Percentiles rank a stretch among this genome's conserved stretches.
Conservation (phyloP, 2,797 vertebrate genomes). For the Chlorospingus semifuscus region DNA sequence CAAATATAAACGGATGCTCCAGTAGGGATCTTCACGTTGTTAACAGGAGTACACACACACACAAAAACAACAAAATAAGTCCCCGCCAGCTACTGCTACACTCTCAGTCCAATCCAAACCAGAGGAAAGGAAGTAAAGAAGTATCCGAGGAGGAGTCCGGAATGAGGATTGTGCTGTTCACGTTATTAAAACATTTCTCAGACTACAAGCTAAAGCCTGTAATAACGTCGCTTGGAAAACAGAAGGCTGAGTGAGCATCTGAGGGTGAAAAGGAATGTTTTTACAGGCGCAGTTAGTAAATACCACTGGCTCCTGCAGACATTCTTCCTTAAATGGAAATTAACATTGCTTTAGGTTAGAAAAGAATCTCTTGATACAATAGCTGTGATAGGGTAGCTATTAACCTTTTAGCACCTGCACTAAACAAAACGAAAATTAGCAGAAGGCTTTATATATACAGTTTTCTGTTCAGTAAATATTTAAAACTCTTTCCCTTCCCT, state of each 20-base stretch:
- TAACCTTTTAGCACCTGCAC: conserved; percentile 56
- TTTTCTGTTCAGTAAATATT: not conserved
- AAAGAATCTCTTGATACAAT: conserved; percentile 61
- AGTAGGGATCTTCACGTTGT: not conserved
- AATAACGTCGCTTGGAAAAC: conserved; percentile 74
- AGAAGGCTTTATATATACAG: not conserved
- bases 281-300: conserved; percentile 77
- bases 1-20: not conserved
- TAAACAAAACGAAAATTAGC: not conserved
- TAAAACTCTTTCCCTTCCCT: not conserved
- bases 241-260: conserved; percentile 76
- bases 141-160: not conserved
- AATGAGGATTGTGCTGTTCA: conserved; percentile 21
- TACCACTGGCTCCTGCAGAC: conserved; percentile 71
- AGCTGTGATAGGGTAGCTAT: not conserved
- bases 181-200: conserved; percentile 70
- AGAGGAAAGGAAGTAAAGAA: not conserved
- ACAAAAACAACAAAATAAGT: not conserved
- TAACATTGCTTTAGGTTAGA: conserved; percentile 69
- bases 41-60: not conserved
- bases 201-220: conserved; percentile 69
- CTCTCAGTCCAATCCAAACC: not conserved
- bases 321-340: conserved; percentile 80
- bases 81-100: not conserved
- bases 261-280: conserved; percentile 80